Evolutionary conservation across 2,113 vertebrate genomes (phyloP).

Genomic region (Tragulus kanchil): DNA sequence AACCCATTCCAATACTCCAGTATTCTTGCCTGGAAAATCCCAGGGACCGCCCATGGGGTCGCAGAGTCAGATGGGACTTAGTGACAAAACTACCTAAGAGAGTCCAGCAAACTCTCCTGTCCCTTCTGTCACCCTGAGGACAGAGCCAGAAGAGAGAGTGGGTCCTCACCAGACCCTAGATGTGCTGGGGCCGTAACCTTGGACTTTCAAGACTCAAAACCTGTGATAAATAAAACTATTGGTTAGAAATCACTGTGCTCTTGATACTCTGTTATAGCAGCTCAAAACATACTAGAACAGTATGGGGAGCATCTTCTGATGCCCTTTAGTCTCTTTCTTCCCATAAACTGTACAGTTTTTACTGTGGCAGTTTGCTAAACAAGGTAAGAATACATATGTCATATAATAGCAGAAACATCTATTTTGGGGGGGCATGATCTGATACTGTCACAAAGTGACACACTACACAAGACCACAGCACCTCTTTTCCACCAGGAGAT

Average conservation of each 20-base stretch:
- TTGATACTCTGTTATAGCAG: neutral
- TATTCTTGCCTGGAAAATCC: no score
- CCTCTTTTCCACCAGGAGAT: neutral
- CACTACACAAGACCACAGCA: neutral
- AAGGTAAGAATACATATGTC: neutral
- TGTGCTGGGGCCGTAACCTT: neutral
- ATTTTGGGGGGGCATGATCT: neutral
- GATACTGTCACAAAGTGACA: neutral
- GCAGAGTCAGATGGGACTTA: neutral
- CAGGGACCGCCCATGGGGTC: neutral
- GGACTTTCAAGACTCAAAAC: neutral
- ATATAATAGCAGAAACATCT: neutral
- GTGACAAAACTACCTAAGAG: neutral
- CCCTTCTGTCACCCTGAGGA: neutral
- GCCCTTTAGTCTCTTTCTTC: neutral
- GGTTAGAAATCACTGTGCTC: neutral
- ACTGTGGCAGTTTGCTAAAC: neutral
- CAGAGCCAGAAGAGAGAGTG: neutral
- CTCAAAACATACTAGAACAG: neutral
- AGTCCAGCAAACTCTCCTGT: neutral
- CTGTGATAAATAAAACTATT: neutral
- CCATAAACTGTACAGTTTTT: neutral
- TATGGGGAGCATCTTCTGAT: neutral
- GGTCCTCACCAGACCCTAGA: neutral
- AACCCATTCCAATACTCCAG: neutral